phyloP scores from a whole-genome alignment of 1,140 invertebrate species.

The Macrocentrus cingulum region DNA sequence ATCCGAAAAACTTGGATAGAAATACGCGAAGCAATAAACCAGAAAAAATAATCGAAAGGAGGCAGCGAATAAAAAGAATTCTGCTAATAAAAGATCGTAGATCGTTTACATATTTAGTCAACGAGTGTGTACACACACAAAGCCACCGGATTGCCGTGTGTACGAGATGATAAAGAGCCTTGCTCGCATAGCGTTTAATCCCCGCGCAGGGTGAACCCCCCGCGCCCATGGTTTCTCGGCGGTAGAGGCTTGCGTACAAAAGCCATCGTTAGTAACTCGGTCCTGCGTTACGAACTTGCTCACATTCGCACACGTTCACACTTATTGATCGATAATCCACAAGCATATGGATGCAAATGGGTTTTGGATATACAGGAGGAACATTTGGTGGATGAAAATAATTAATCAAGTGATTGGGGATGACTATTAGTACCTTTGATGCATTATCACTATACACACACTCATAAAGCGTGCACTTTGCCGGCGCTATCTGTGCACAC shows the following conservation, averaged over 20 bases:
- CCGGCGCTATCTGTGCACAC: not conserved
- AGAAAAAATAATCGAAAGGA: too few relatives aligned
- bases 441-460: too few relatives aligned
- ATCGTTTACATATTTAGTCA: not conserved
- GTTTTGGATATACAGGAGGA: too few relatives aligned
- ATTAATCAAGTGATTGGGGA: too few relatives aligned
- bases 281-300: not conserved
- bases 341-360: too few relatives aligned
- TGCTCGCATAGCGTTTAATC: conserved; percentile 32
- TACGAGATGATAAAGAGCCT: conserved; percentile 36
- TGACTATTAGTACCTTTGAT: too few relatives aligned
- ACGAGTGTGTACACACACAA: not conserved
- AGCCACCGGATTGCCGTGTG: conserved; percentile 9
- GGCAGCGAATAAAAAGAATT: not conserved
- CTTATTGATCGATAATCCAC: too few relatives aligned
- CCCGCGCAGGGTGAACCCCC: conserved; percentile 20
- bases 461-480: too few relatives aligned
- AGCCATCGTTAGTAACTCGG: conserved; percentile 46
- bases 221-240: not conserved
- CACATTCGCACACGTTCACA: not conserved
- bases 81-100: not conserved
- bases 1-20: too few relatives aligned
- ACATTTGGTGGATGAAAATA: too few relatives aligned
- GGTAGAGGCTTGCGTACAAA: conserved; percentile 30
- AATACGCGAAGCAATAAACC: too few relatives aligned